phyloP scores from a whole-genome alignment of 1,140 invertebrate species.

The Piezodorus guildinii region DNA sequence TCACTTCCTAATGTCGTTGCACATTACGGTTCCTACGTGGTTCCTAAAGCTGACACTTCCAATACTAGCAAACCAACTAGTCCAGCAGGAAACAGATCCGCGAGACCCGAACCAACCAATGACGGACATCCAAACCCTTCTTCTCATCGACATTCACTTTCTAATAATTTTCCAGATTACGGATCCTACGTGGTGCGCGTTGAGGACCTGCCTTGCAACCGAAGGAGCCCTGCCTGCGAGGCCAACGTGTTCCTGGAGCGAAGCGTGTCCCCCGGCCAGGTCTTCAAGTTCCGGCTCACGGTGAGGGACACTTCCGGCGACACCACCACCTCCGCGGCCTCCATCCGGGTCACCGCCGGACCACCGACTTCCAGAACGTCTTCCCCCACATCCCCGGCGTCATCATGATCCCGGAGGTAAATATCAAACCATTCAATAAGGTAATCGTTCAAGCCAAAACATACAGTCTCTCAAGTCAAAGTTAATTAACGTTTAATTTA shows the following conservation, averaged over 20 bases:
- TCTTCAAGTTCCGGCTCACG: constrained; percentile 67
- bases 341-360: constrained; percentile 72
- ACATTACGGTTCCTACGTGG: no score
- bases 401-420: constrained; percentile 67
- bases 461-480: no score
- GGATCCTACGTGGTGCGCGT: constrained; percentile 48
- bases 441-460: no score
- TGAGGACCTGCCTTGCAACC: constrained; percentile 64
- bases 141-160: no score
- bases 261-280: constrained; percentile 57
- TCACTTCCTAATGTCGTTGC: no score
- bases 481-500: no score
- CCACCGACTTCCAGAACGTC: constrained; percentile 61
- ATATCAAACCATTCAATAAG: no score
- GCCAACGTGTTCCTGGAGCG: constrained; percentile 68
- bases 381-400: constrained; percentile 73
- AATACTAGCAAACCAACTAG: no score
- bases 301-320: constrained; percentile 66
- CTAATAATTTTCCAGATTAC: constrained; percentile 31
- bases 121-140: no score
- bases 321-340: constrained; percentile 60
- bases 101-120: no score
- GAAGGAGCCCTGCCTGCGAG: constrained; percentile 71
- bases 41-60: no score
- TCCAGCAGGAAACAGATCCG: no score